A percentile compares a stretch with the other conserved stretches of the same genome.
Conservation (phyloP, 1,140 invertebrate genomes). For the Papilio polytes region DNA sequence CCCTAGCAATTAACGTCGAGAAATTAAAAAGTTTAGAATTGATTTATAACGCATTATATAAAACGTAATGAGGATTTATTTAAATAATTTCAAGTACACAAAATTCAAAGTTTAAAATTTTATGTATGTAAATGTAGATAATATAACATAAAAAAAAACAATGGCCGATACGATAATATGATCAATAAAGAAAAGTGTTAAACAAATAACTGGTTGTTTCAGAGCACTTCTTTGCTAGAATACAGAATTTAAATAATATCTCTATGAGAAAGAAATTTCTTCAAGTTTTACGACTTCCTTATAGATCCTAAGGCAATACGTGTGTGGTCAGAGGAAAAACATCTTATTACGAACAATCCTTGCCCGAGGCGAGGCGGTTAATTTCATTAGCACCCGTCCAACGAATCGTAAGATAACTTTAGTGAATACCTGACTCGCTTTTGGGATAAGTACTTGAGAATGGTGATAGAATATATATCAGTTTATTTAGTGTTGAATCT, state of each 20-base stretch:
- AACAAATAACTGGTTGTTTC: not conserved
- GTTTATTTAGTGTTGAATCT: not conserved
- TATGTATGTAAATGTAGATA: too few relatives aligned
- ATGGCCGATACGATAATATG: too few relatives aligned
- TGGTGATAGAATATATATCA: not conserved
- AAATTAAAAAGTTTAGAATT: too few relatives aligned
- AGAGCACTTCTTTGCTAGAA: not conserved
- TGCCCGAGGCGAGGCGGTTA: conserved; percentile 74
- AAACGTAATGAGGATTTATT: too few relatives aligned
- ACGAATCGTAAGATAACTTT: conserved; percentile 83
- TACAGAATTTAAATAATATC: not conserved
- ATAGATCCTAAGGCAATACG: conserved; percentile 61
- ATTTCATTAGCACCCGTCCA: conserved; percentile 80
- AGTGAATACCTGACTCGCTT: conserved; percentile 49
- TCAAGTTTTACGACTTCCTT: conserved; percentile 15
- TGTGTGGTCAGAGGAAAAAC: conserved; percentile 72
- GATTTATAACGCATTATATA: too few relatives aligned
- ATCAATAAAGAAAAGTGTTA: too few relatives aligned
- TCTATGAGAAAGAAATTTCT: not conserved
- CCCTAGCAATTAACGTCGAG: too few relatives aligned
- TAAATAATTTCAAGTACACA: too few relatives aligned
- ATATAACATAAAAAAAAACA: too few relatives aligned
- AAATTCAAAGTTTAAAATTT: too few relatives aligned
- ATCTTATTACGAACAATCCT: conserved; percentile 75
- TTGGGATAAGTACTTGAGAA: not conserved